Evolutionary conservation across 2,888 invertebrate genomes (phyloP).

Genomic region (Drosophila bunnanda): DNA sequence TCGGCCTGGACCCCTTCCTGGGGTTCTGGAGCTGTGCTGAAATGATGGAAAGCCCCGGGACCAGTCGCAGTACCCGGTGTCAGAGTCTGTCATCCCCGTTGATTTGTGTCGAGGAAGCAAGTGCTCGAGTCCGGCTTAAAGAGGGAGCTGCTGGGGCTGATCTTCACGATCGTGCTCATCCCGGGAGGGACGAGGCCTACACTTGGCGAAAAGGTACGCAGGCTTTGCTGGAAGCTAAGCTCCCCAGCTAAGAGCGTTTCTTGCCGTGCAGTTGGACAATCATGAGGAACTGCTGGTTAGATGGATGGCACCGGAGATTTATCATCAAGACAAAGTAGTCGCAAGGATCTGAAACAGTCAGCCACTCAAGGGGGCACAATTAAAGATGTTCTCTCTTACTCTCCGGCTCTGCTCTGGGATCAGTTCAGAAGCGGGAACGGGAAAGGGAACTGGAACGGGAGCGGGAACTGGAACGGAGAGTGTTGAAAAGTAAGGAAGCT

Average conservation of each 20-base stretch:
- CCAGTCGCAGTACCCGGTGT: slow-evolving; percentile 42
- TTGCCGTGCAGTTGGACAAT: slow-evolving; percentile 29
- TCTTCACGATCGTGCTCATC: slow-evolving; percentile 39
- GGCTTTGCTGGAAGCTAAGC: too few species aligned
- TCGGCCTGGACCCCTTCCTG: too few species aligned
- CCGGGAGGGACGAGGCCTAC: neutral
- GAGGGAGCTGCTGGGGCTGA: slow-evolving; percentile 54
- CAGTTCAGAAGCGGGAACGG: neutral
- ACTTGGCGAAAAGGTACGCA: neutral
- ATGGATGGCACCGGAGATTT: slow-evolving; percentile 69
- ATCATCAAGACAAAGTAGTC: slow-evolving; percentile 76
- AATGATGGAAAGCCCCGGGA: slow-evolving; percentile 38
- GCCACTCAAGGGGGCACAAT: slow-evolving; percentile 65
- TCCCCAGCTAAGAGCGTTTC: neutral
- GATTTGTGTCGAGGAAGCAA: slow-evolving; percentile 78
- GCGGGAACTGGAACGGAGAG: slow-evolving; percentile 47
- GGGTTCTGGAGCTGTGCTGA: neutral
- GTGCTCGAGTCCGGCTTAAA: slow-evolving; percentile 70
- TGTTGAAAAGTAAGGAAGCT: slow-evolving; percentile 84
- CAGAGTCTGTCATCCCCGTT: slow-evolving; percentile 72
- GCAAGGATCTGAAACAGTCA: slow-evolving; percentile 67
- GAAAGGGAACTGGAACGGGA: neutral
- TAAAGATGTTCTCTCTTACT: slow-evolving; percentile 45
- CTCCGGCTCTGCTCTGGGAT: slow-evolving; percentile 16
- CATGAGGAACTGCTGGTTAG: slow-evolving; percentile 53